A percentile compares a stretch with the other conserved stretches of the same genome.
Evolutionary conservation across 2,797 vertebrate species (phyloP).

Genomic region (Myripristis murdjan): DNA sequence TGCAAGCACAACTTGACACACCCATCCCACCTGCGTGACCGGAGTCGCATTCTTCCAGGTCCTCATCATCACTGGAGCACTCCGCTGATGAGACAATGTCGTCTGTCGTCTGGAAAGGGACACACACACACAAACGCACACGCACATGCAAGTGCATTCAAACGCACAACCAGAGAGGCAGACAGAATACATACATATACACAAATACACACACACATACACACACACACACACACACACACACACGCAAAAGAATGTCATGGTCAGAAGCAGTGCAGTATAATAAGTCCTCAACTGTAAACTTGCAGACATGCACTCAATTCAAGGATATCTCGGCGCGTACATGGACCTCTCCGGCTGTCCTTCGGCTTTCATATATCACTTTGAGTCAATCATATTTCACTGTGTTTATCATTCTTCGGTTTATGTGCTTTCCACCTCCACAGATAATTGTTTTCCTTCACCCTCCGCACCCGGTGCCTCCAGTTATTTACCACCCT

Average conservation of each 20-base stretch:
- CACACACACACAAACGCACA: constrained; percentile 67
- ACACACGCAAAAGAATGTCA: background rate
- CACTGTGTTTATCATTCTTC: constrained; percentile 83
- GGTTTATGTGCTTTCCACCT: constrained; percentile 80
- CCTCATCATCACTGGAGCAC: constrained; percentile 99
- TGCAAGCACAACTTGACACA: constrained; percentile 94
- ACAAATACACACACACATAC: background rate
- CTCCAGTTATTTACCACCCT: constrained; percentile 80
- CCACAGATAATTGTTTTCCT: constrained; percentile 84
- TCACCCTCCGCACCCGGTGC: constrained; percentile 68
- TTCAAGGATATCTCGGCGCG: constrained; percentile 73
- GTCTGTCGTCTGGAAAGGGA: constrained; percentile 90
- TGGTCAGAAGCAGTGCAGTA: constrained; percentile 29
- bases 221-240: constrained; percentile 16
- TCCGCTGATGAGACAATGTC: constrained; percentile 98
- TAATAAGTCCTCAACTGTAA: constrained; percentile 38
- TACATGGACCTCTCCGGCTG: constrained; percentile 60
- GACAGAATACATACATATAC: background rate
- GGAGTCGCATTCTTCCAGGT: constrained; percentile 97
- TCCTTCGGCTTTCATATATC: constrained; percentile 74
- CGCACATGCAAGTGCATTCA: constrained; percentile 49
- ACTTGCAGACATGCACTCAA: constrained; percentile 40
- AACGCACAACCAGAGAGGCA: background rate
- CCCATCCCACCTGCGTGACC: constrained; percentile 98
- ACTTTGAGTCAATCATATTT: constrained; percentile 84